Base-by-base conservation (phyloP, 2,888 invertebrate species). In the Agrilus cyanescens region DNA sequence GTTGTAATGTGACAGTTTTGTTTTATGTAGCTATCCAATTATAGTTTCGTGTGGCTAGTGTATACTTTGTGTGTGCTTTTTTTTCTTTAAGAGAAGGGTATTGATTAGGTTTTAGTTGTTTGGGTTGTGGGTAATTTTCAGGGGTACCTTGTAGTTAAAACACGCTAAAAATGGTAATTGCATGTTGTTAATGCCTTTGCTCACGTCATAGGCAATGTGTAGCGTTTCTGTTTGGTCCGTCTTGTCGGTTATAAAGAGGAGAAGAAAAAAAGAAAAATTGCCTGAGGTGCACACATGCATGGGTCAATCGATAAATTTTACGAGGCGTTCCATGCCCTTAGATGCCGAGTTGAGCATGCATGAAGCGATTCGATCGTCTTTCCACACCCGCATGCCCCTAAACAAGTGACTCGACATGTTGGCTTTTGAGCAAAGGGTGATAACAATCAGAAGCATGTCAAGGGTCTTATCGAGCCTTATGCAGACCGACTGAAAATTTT, bases 281-380 rank as follows among this genome's bases (percentile, higher is more conserved):
- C 46, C 50, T 47, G 46, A 50, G 47, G 53, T 48, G 50, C 50
- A 55, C 56, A 55, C 59, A 58, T 59, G 57, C 57, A 59, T 57
- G 52, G 53, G 56, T 53, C 53, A 59, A 61, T 62, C 62, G 55
- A 62, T 62, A 60, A 58, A 58, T 61, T 61, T 60, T 60, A 59
- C 56, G 55, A 52, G 55, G 57, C 54, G 60, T 59, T 60, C 57
- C 57, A 56, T 53, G 59, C 60, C 57, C 58, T 62, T 60, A 61
- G 53, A 53, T 47, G 51, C 49, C 46, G 52, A 50, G 50, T 53
- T 52, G 53, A 51, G 50, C 57, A 61, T 61, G 60, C 55, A 57
- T 55, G 52, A 56, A 59, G 57, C 59, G 61, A 58, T 45, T 62
- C 57, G 53, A 56, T 56, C 51, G 50, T 40, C 49, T 49, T 50